Evolutionary conservation across 2,113 vertebrate genomes (phyloP).

Genomic region (Pygoscelis antarcticus): DNA sequence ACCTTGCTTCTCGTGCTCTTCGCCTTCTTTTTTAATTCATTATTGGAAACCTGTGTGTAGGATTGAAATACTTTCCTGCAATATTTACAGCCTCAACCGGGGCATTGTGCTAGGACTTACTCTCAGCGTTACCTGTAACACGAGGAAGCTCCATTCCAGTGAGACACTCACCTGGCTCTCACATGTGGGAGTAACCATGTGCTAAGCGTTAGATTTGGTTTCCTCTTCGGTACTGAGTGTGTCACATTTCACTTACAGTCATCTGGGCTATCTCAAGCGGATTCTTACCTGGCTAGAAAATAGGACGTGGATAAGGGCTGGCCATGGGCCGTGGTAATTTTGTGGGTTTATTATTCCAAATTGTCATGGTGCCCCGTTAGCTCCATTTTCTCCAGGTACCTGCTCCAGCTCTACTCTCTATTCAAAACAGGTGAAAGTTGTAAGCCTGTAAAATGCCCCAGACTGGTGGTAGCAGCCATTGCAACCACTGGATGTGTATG

Average conservation of each 20-base stretch:
- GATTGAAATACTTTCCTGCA: neutral
- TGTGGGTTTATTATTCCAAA: neutral
- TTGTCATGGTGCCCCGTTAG: neutral
- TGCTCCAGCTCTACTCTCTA: neutral
- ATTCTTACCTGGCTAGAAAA: neutral
- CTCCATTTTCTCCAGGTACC: neutral
- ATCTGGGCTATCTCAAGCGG: neutral
- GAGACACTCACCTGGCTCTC: neutral
- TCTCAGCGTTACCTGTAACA: neutral
- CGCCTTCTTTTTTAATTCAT: neutral
- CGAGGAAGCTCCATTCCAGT: neutral
- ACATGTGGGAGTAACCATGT: fast-evolving
- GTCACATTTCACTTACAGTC: neutral
- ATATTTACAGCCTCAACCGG: fast-evolving
- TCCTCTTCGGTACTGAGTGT: fast-evolving
- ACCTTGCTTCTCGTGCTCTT: no score
- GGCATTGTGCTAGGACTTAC: fast-evolving
- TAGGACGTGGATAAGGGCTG: neutral
- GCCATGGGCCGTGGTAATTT: neutral
- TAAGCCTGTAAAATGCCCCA: neutral
- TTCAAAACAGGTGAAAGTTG: neutral
- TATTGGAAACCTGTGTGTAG: no score
- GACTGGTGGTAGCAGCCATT: neutral
- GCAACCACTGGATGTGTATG: neutral
- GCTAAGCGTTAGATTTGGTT: neutral